A percentile compares a stretch with the other conserved stretches of the same genome.
Evolutionary conservation across 2,113 vertebrate genomes (phyloP).

Genomic region (Neoarius graeffei): DNA sequence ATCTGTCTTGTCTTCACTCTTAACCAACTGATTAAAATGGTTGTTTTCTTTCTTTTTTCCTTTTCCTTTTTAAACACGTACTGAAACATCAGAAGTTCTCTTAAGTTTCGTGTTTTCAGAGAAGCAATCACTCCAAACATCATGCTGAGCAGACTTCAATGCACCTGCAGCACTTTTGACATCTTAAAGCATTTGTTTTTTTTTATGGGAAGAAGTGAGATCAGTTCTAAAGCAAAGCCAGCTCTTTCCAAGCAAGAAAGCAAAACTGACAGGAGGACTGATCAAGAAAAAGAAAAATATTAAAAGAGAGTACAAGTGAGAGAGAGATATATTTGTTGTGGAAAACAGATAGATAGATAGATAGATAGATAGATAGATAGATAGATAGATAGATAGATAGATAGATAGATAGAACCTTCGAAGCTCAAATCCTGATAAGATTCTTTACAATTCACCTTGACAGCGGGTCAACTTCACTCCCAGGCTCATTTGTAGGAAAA

Average conservation of each 20-base stretch:
- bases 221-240: slow-evolving; percentile 21
- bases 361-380: neutral
- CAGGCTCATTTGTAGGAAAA: slow-evolving; percentile 19
- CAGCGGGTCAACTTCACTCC: slow-evolving; percentile 22
- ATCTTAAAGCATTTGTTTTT: slow-evolving; percentile 21
- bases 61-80: neutral
- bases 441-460: slow-evolving; percentile 7
- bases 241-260: slow-evolving; percentile 5
- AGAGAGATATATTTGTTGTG: neutral
- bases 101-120: slow-evolving; percentile 26
- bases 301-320: neutral
- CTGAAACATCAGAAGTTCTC: slow-evolving; percentile 35
- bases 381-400: neutral
- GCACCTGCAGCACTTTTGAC: slow-evolving; percentile 40
- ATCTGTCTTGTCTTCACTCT: neutral
- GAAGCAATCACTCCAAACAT: slow-evolving; percentile 31
- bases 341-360: neutral
- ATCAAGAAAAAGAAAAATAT: neutral
- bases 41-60: too few relatives aligned
- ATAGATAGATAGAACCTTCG: neutral
- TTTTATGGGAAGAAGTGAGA: slow-evolving; percentile 17
- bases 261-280: slow-evolving; percentile 1
- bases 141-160: slow-evolving; percentile 30
- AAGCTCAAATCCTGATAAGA: neutral
- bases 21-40: neutral